phyloP scores from a whole-genome alignment of 64 coral and sea anemone species.

The Platygyra sinensis region DNA sequence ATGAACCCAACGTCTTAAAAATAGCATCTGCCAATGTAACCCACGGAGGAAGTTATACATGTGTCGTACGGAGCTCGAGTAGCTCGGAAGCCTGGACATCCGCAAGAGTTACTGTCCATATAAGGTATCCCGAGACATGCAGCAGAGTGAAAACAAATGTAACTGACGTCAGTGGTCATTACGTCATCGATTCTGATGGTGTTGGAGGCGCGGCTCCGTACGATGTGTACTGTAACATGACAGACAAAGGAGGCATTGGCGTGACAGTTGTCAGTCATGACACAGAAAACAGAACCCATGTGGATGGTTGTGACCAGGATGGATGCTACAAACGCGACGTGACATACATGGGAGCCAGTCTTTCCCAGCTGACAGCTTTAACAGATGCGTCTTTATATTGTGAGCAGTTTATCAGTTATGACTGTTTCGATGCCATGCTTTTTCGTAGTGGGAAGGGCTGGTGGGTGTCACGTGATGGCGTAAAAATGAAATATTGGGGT shows the following conservation, averaged over 20 bases:
- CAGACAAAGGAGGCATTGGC: background rate
- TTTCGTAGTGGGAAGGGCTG: background rate
- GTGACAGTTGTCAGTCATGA: conserved; percentile 29
- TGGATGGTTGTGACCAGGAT: background rate
- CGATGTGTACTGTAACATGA: background rate
- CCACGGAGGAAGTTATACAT: conserved; percentile 14
- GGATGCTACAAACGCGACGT: conserved; percentile 15
- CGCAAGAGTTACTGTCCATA: background rate
- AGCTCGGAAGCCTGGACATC: background rate
- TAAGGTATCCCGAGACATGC: conserved; percentile 1
- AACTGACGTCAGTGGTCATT: background rate
- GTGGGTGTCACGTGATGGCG: conserved; percentile 29
- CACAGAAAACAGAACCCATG: background rate
- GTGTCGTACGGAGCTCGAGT: conserved; percentile 1
- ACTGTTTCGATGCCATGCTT: background rate
- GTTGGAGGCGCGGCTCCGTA: background rate
- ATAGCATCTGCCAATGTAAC: background rate
- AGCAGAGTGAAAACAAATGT: background rate
- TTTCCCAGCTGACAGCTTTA: conserved; percentile 4
- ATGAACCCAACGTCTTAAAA: background rate
- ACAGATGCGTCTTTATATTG: background rate
- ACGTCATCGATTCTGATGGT: background rate
- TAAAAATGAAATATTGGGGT: conserved; percentile 28
- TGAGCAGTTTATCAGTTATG: conserved; percentile 46
- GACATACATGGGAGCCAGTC: background rate